Evolutionary conservation across 2,113 vertebrate species (phyloP).

Genomic region (Otocyon megalotis): DNA sequence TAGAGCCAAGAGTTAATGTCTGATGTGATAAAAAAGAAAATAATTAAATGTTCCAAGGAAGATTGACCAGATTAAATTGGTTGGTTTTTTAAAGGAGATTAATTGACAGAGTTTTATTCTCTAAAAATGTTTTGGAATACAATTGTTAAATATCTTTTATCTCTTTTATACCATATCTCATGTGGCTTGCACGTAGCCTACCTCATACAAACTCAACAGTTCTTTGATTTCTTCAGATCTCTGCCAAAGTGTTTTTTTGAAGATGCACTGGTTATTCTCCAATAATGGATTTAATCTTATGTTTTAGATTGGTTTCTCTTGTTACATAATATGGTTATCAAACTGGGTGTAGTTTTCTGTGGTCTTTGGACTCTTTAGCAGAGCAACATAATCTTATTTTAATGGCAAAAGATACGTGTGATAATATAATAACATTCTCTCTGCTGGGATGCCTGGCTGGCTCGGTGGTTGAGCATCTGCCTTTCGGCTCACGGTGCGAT

Average conservation of each 20-base stretch:
- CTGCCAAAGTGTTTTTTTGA: neutral
- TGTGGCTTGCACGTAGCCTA: neutral
- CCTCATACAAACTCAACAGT: neutral
- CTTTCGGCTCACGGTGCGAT: no score
- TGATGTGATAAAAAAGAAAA: neutral
- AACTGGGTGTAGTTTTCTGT: neutral
- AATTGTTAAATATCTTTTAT: neutral
- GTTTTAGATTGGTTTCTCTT: slow-evolving; percentile 6
- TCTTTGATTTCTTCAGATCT: neutral
- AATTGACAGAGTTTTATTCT: neutral
- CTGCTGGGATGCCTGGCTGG: neutral
- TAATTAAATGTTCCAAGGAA: neutral
- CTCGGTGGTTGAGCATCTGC: no score
- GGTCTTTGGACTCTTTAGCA: slow-evolving; percentile 19
- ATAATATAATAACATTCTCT: neutral
- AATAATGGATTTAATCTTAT: neutral
- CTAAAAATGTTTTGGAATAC: neutral
- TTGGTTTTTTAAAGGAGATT: neutral
- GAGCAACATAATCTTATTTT: slow-evolving; percentile 4
- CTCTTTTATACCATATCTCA: neutral
- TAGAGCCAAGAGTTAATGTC: neutral
- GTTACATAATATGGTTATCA: neutral
- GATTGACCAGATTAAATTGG: neutral
- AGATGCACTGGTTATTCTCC: neutral
- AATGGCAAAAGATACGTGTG: neutral